Percentiles rank a stretch among this genome's conserved stretches.
These are phyloP conservation scores for Colletes collaris DNA, from an alignment of 2,888 invertebrate genomes.

Conservation along the genomic window DNA sequence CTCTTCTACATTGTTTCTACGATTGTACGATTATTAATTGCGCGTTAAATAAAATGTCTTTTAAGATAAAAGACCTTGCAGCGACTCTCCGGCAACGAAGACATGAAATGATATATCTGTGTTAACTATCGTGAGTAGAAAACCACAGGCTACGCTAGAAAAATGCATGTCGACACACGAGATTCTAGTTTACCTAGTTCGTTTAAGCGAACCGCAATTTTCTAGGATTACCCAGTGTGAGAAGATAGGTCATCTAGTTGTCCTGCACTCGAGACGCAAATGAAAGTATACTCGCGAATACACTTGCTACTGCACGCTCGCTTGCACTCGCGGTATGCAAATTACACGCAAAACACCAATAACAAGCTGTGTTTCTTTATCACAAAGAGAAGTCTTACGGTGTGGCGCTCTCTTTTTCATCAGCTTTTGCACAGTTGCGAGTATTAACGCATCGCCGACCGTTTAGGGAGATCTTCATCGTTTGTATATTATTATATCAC, in stretches of 20 bases:
- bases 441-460: too few relatives aligned
- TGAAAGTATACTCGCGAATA: constrained; percentile 54
- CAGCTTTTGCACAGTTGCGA: too few relatives aligned
- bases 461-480: too few relatives aligned
- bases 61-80: not conserved
- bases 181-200: constrained; percentile 43
- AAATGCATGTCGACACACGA: constrained; percentile 42
- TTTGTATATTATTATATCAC: too few relatives aligned
- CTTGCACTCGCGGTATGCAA: constrained; percentile 61
- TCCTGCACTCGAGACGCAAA: constrained; percentile 33
- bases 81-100: not conserved
- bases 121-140: not conserved
- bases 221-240: constrained; percentile 39
- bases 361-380: constrained; percentile 1
- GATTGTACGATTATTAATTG: too few relatives aligned
- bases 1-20: too few relatives aligned
- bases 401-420: too few relatives aligned
- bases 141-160: constrained; percentile 29
- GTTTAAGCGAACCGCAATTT: constrained; percentile 40
- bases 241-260: constrained; percentile 27
- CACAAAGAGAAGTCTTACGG: too few relatives aligned
- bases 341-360: constrained; percentile 34
- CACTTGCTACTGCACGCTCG: constrained; percentile 55
- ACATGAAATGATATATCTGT: constrained; percentile 4
- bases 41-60: too few relatives aligned